Evolutionary conservation across 2,888 invertebrate genomes (phyloP).

Genomic region (Sisyra terminalis): DNA sequence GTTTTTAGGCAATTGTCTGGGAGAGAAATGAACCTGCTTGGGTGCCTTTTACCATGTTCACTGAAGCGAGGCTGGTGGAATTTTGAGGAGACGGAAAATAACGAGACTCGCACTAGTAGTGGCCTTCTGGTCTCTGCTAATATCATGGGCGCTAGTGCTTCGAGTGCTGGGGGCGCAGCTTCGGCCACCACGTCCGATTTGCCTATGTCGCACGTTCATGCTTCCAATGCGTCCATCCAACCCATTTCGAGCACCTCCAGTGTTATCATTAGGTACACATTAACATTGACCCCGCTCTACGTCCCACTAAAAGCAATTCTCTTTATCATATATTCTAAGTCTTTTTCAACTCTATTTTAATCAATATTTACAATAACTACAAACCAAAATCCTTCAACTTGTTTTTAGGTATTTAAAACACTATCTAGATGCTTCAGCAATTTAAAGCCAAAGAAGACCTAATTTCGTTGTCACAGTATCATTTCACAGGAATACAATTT

Average conservation of each 20-base stretch:
- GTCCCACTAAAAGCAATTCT: too few relatives aligned
- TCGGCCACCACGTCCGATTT: slow-evolving; percentile 16
- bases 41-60: slow-evolving; percentile 39
- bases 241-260: slow-evolving; percentile 23
- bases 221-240: slow-evolving; percentile 15
- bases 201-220: slow-evolving; percentile 11
- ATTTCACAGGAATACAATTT: too few relatives aligned
- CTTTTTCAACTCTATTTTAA: too few relatives aligned
- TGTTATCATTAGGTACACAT: slow-evolving; percentile 20
- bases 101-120: slow-evolving; percentile 24
- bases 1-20: slow-evolving; percentile 34
- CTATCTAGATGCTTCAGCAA: too few relatives aligned
- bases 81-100: slow-evolving; percentile 21
- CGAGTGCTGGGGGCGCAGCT: slow-evolving; percentile 19
- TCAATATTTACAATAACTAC: too few relatives aligned
- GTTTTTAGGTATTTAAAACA: too few relatives aligned
- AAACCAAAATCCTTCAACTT: too few relatives aligned
- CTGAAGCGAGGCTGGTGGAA: slow-evolving; percentile 35
- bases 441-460: too few relatives aligned
- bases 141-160: slow-evolving; percentile 29
- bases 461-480: too few relatives aligned
- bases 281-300: too few relatives aligned
- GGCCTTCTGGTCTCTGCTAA: slow-evolving; percentile 19
- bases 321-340: too few relatives aligned
- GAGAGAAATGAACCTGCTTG: slow-evolving; percentile 40